phyloP scores from a whole-genome alignment of 2,888 invertebrate genomes.

The Tenthredo notha region DNA sequence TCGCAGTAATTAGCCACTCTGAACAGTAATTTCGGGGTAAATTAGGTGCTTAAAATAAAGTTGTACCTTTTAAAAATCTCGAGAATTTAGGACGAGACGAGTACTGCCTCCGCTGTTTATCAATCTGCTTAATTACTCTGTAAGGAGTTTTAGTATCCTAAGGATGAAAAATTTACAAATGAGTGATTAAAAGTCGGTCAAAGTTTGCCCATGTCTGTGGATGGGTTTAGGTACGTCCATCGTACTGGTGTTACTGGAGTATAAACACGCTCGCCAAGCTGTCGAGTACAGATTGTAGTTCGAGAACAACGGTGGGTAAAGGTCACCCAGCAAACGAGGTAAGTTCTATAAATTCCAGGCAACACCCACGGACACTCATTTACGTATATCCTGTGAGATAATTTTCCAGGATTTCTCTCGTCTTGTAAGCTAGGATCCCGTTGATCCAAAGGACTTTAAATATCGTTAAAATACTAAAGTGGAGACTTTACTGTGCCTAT shows the following conservation, averaged over 20 bases:
- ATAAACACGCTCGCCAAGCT: background rate
- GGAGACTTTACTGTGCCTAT: background rate
- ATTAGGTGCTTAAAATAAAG: background rate
- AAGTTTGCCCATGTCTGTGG: background rate
- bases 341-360: background rate
- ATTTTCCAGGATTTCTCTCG: background rate
- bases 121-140: background rate
- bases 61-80: background rate
- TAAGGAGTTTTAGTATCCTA: background rate
- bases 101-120: background rate
- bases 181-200: background rate
- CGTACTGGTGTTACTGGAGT: background rate
- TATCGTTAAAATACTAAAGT: background rate
- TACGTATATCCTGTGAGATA: background rate
- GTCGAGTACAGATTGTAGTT: constrained; percentile 7
- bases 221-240: background rate
- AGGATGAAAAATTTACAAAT: background rate
- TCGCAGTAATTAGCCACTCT: constrained; percentile 25
- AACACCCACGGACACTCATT: background rate
- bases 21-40: background rate
- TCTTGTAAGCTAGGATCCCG: background rate
- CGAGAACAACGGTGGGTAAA: background rate
- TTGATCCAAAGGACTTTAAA: background rate
- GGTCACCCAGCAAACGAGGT: background rate
- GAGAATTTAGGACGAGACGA: background rate